phyloP scores from a whole-genome alignment of 2,888 invertebrate genomes.

The Palloptera scutellata region DNA sequence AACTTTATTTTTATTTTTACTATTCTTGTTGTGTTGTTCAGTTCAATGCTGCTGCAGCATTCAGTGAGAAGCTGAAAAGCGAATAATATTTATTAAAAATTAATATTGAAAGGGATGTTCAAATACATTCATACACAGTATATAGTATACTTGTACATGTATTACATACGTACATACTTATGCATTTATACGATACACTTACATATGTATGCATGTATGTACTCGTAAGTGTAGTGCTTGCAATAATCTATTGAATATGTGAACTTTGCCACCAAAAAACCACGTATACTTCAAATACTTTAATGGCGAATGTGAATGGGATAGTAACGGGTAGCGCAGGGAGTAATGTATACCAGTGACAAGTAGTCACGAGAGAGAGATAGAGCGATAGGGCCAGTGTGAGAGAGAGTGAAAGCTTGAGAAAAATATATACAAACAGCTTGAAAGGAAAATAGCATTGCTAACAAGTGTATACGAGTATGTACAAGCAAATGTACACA shows the following conservation, averaged over 20 bases:
- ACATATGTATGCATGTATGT: conserved; percentile 7
- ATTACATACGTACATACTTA: conserved; percentile 9
- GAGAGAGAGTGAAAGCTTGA: no score
- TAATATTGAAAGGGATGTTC: no score
- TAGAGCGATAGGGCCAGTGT: no score
- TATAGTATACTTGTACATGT: no score
- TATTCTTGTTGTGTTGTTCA: conserved; percentile 25
- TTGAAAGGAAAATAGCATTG: no score
- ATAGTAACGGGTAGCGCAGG: background rate
- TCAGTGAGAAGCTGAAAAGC: conserved; percentile 28
- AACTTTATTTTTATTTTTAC: background rate
- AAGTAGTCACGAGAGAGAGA: no score
- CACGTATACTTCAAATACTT: background rate
- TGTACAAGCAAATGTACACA: no score
- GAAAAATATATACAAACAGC: no score
- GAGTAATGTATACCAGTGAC: no score
- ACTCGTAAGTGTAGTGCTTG: conserved; percentile 15
- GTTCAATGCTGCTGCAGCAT: conserved; percentile 37
- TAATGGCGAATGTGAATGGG: background rate
- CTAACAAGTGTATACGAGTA: no score
- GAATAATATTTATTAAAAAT: conserved; percentile 5
- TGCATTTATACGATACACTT: background rate
- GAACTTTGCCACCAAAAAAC: no score
- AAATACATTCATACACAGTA: no score
- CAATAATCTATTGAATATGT: background rate